Evolutionary conservation across 2,113 vertebrate species (phyloP).

Genomic region (Prionailurus viverrinus): DNA sequence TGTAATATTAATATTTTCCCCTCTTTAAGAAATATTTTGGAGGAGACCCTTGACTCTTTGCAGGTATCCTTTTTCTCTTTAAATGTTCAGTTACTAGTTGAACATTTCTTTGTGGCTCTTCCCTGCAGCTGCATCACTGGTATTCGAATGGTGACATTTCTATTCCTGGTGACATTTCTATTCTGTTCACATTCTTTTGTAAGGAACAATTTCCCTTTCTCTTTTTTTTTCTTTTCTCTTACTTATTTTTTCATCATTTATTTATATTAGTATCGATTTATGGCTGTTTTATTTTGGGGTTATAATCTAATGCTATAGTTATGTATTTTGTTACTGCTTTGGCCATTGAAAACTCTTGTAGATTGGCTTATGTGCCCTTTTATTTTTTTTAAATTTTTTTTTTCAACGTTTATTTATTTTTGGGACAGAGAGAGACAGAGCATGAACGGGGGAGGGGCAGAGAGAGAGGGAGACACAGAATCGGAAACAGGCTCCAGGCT

Average conservation of each 20-base stretch:
- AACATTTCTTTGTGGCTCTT: neutral
- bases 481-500: too few relatives aligned
- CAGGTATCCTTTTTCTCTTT: conserved; percentile 14
- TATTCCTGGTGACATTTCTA: neutral
- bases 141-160: neutral
- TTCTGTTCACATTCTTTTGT: neutral
- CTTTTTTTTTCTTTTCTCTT: neutral
- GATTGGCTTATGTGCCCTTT: neutral
- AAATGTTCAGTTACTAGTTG: neutral
- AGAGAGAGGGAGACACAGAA: too few relatives aligned
- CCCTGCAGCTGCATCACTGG: neutral
- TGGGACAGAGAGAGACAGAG: too few relatives aligned
- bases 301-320: neutral
- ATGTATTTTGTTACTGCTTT: neutral
- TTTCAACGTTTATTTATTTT: too few relatives aligned
- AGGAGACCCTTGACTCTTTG: neutral
- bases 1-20: neutral
- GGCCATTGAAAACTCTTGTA: neutral
- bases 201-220: neutral
- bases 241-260: neutral
- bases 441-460: too few relatives aligned
- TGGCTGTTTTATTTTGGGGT: neutral
- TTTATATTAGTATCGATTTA: neutral
- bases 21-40: neutral
- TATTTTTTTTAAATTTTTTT: neutral